Percentiles rank a stretch among this genome's conserved stretches.
Evolutionary conservation across 2,797 vertebrate genomes (phyloP).

Genomic region (Erethizon dorsatum): DNA sequence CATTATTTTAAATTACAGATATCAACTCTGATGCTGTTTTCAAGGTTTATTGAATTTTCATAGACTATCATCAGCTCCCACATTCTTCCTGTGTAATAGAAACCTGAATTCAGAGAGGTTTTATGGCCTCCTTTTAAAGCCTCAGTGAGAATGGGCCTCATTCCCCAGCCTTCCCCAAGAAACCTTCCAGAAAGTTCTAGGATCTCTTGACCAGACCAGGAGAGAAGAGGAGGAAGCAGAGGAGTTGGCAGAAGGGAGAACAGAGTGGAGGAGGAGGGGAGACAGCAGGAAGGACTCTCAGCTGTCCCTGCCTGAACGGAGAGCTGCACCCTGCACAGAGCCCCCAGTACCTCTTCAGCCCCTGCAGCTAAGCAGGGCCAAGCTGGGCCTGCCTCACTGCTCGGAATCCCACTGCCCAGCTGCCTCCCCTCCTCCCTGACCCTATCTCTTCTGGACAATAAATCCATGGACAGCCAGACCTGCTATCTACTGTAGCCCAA

Average conservation of each 20-base stretch:
- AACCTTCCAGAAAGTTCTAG: slow-evolving; percentile 56
- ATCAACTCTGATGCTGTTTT: slow-evolving; percentile 89
- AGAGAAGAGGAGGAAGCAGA: background rate
- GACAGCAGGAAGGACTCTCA: background rate
- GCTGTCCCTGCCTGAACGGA: background rate
- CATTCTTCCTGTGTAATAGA: slow-evolving; percentile 68
- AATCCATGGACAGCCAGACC: background rate
- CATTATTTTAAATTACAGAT: slow-evolving; percentile 94
- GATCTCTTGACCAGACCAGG: background rate
- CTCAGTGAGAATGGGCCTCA: background rate
- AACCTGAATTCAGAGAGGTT: background rate
- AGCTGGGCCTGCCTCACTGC: background rate
- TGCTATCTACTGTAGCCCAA: background rate
- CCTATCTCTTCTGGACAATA: background rate
- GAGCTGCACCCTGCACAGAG: background rate
- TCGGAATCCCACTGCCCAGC: background rate
- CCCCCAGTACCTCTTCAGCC: background rate
- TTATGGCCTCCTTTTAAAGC: slow-evolving; percentile 64
- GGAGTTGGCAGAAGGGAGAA: background rate
- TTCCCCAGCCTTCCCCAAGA: slow-evolving; percentile 51
- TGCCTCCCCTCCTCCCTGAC: background rate
- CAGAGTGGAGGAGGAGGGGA: background rate
- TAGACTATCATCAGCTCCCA: slow-evolving; percentile 84
- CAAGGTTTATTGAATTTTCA: slow-evolving; percentile 90
- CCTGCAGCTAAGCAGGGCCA: background rate